Evolutionary conservation across 2,888 invertebrate genomes (phyloP).

Genomic region (Cheilosia vernalis): DNA sequence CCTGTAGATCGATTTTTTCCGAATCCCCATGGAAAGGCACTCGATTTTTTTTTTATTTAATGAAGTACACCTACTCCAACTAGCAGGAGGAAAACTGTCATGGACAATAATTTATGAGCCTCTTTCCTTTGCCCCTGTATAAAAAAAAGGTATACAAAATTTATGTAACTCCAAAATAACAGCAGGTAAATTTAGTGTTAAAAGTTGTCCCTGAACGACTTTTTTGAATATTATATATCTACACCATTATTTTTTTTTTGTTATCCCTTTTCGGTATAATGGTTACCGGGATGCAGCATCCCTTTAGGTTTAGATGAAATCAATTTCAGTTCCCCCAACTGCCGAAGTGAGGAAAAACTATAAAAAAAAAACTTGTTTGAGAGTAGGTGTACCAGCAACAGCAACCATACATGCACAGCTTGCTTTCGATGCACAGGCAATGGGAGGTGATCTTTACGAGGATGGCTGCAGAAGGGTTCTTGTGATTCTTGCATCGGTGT

Average conservation of each 20-base stretch:
- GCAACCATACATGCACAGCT: constrained; percentile 43
- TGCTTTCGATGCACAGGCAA: background rate
- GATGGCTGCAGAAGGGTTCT: constrained; percentile 15
- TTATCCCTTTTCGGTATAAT: background rate
- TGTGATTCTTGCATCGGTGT: constrained; percentile 15
- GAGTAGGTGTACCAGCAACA: constrained; percentile 16
- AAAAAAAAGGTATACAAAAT: too few relatives aligned
- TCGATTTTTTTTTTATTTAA: too few relatives aligned
- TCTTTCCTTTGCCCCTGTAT: too few relatives aligned
- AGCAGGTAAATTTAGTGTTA: constrained; percentile 1
- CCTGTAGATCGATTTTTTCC: too few relatives aligned
- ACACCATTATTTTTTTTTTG: background rate
- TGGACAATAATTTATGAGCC: too few relatives aligned
- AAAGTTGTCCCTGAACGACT: background rate
- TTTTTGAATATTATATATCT: constrained; percentile 2
- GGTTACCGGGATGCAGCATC: background rate
- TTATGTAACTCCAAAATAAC: background rate
- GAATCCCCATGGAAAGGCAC: too few relatives aligned
- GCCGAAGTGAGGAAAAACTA: constrained; percentile 9
- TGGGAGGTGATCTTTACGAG: constrained; percentile 38
- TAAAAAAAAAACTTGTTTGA: constrained; percentile 26
- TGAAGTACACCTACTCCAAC: too few relatives aligned
- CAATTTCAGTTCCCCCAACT: background rate
- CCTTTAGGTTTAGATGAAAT: background rate
- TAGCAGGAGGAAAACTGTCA: too few relatives aligned